Percentiles rank a stretch among this genome's conserved stretches.
Conservation (phyloP, 2,113 vertebrate genomes). For the Chaenogobius annularis region DNA sequence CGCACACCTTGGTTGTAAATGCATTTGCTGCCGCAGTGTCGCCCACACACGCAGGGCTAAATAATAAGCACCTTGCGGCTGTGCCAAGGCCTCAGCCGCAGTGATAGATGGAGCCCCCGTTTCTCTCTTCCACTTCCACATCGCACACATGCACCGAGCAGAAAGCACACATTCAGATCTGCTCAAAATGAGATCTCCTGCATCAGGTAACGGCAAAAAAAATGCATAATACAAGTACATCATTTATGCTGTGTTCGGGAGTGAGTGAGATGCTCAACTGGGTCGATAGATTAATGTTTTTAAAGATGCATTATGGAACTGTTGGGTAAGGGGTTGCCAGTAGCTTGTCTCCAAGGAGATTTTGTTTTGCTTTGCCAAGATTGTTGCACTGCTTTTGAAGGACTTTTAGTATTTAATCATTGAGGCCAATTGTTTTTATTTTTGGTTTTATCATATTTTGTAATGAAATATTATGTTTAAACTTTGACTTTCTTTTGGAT, state of each 20-base stretch:
- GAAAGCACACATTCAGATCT: slow-evolving; percentile 32
- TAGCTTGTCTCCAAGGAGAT: no score
- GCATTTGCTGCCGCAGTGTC: slow-evolving; percentile 23
- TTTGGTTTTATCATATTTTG: no score
- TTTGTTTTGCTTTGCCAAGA: no score
- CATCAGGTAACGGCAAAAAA: slow-evolving; percentile 28
- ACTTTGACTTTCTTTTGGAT: no score
- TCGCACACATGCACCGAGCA: slow-evolving; percentile 8
- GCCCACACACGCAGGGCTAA: slow-evolving; percentile 57
- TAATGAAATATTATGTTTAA: no score
- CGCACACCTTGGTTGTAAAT: slow-evolving; percentile 29
- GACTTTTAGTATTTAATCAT: no score
- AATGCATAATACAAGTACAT: background rate
- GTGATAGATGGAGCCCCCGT: slow-evolving; percentile 61
- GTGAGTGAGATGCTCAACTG: no score
- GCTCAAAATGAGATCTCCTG: slow-evolving; percentile 38
- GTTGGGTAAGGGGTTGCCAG: no score
- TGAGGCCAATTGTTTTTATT: no score
- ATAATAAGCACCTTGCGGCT: slow-evolving; percentile 57
- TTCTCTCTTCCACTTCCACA: slow-evolving; percentile 49
- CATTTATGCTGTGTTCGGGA: background rate
- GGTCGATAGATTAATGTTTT: no score
- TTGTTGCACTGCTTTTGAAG: no score
- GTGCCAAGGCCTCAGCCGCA: slow-evolving; percentile 52
- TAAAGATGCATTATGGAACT: no score